Conservation (phyloP, 2,888 invertebrate species). For the Xylota segnis region DNA sequence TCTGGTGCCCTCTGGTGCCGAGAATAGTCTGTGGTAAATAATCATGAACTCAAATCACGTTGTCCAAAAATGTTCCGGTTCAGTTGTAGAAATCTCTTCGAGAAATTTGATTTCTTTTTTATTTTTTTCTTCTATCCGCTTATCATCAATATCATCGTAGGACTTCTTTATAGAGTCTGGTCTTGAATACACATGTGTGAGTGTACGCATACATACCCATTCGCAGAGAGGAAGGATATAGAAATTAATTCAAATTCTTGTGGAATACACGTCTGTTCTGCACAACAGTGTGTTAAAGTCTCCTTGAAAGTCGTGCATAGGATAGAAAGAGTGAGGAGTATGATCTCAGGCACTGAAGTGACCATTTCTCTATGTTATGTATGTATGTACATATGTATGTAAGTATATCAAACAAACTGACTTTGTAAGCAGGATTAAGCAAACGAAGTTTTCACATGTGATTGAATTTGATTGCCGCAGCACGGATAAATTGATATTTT, state of each 20-base stretch:
- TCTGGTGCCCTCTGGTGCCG: neutral
- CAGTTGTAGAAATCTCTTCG: constrained; percentile 51
- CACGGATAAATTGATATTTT: constrained; percentile 29
- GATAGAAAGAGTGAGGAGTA: neutral
- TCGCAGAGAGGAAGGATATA: neutral
- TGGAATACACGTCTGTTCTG: constrained; percentile 44
- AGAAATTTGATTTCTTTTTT: constrained; percentile 40
- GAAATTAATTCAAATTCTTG: constrained; percentile 59
- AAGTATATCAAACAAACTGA: neutral
- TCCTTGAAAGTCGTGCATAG: neutral
- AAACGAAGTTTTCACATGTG: constrained; percentile 42
- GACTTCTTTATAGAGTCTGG: neutral
- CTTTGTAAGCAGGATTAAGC: constrained; percentile 28
- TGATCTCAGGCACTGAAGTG: constrained; percentile 47
- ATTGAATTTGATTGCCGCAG: constrained; percentile 43
- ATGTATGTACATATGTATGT: neutral
- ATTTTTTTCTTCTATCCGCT: neutral
- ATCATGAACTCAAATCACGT: constrained; percentile 63
- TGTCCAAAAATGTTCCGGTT: constrained; percentile 55
- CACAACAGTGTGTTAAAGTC: constrained; percentile 44
- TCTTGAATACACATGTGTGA: constrained; percentile 1
- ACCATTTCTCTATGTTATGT: constrained; percentile 14
- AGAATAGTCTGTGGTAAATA: constrained; percentile 29
- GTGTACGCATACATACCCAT: too few species aligned
- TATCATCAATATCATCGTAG: constrained; percentile 35